These are phyloP conservation scores for Bujurquina vittata DNA, from an alignment of 2,113 vertebrate species.

Conservation along the genomic window DNA sequence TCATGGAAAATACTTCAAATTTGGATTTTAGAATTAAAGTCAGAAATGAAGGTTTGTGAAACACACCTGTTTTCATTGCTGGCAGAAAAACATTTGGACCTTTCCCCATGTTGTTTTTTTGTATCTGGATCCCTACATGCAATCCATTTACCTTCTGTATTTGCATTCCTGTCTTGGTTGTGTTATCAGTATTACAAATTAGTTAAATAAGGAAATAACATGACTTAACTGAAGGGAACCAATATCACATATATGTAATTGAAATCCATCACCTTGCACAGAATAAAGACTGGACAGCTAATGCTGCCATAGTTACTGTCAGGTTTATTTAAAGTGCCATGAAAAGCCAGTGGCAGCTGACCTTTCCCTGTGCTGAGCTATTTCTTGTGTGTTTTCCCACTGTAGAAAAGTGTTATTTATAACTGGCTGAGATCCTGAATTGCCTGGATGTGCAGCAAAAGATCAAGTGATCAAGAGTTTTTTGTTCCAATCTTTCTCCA, in stretches of 20 bases:
- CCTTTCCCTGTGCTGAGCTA: background rate
- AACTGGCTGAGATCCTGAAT: background rate
- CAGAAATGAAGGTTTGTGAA: background rate
- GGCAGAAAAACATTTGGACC: background rate
- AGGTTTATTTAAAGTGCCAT: background rate
- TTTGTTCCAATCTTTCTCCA: background rate
- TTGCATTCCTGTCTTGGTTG: background rate
- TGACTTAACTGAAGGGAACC: background rate
- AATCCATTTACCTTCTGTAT: background rate
- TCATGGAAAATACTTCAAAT: too few species aligned
- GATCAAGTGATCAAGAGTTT: background rate
- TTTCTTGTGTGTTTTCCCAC: conserved; percentile 1
- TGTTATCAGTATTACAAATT: background rate
- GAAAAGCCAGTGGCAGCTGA: conserved; percentile 1
- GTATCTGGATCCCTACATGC: too few species aligned
- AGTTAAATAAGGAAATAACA: background rate
- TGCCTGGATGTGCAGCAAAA: background rate
- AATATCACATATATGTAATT: background rate
- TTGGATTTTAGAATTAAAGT: background rate
- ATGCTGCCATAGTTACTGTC: background rate
- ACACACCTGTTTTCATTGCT: background rate
- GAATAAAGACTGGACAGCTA: background rate
- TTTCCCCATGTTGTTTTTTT: background rate
- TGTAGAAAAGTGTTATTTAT: background rate
- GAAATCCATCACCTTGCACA: background rate